Base-by-base conservation (phyloP, 2,113 vertebrate genomes). In the Parotia lawesii region DNA sequence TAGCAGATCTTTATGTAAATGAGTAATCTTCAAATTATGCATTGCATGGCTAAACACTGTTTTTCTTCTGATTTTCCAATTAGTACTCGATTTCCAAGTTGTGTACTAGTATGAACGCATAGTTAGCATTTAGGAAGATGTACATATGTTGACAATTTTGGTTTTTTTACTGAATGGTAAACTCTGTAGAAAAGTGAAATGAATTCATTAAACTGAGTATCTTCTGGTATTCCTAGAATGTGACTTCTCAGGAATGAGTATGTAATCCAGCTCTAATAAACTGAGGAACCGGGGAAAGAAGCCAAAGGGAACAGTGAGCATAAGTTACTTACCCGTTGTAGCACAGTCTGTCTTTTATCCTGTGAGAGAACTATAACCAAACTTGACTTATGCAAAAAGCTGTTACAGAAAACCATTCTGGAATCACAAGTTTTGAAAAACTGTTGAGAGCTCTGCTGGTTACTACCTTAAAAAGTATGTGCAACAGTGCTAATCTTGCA, bases 151-250 rank as follows among this genome's bases (percentile, higher is more conserved):
- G 45, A 37, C 27, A 47, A 7, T 57, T 82, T 57, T 5, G 14
- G 14, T 48, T 85, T 79, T 75, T 76, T 86, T 72, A 40, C 6
- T 31, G 38, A 65, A n/a, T 40, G 28, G 13, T 58, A 89, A 57
- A 50, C 60, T 83, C 61, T 28, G 57, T 24, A 76, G 45, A 78
- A 73, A 87, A 65, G 50, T 58, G 29, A 83, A 76, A 78, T 65
- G 8, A 83, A 47, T 50, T 42, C 14, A 28, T 54, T 92, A 74
- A 89, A 70, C 31, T 72, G 11, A 73, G 8, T 38, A 76, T 90
- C 29, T 83, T 91, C 28, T 94, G 87, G 51, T 94, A 92, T 92
- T 96, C 78, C 54, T 83, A 96, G 80, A 93, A 92, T 87, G 93
- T 92, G 90, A 92, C 72, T 94, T 78, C 45, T 60, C 73, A 95